Conservation (phyloP, 2,888 invertebrate genomes). For the Athalia circularis region DNA sequence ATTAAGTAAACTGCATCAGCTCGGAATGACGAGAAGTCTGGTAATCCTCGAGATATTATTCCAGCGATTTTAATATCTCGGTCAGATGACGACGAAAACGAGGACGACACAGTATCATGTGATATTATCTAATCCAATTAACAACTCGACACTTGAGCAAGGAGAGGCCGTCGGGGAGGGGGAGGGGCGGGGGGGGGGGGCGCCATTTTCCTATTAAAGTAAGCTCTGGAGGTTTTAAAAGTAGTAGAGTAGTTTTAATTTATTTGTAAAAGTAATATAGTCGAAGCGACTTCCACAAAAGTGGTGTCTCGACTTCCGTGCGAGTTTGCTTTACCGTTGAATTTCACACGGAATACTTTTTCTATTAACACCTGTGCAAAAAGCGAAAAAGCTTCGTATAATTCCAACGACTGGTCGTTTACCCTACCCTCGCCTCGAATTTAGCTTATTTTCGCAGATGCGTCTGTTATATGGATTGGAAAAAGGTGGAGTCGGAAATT, state of each 20-base stretch:
- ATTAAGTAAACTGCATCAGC: too few relatives aligned
- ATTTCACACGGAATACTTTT: constrained; percentile 36
- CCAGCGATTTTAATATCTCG: not conserved
- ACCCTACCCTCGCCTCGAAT: not conserved
- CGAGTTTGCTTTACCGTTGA: not conserved
- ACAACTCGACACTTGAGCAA: not conserved
- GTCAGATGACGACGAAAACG: not conserved
- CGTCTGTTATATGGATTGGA: too few relatives aligned
- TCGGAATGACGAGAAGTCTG: too few relatives aligned
- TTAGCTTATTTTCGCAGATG: not conserved
- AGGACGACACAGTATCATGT: not conserved
- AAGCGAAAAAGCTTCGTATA: constrained; percentile 20
- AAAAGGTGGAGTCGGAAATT: too few relatives aligned
- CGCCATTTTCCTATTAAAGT: too few relatives aligned
- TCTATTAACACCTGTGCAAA: constrained; percentile 22
- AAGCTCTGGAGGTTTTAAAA: not conserved
- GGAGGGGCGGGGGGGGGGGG: too few relatives aligned
- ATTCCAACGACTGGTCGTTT: constrained; percentile 35
- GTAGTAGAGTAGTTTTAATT: not conserved
- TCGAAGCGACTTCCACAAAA: constrained; percentile 14
- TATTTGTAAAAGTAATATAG: constrained; percentile 5
- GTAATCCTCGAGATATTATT: not conserved
- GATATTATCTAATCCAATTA: not conserved
- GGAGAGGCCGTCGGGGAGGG: too few relatives aligned
- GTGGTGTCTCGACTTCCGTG: constrained; percentile 10